These are phyloP conservation scores for Schizopygopsis pylzovi DNA, from an alignment of 2,797 vertebrate species.

Conservation along the genomic window DNA sequence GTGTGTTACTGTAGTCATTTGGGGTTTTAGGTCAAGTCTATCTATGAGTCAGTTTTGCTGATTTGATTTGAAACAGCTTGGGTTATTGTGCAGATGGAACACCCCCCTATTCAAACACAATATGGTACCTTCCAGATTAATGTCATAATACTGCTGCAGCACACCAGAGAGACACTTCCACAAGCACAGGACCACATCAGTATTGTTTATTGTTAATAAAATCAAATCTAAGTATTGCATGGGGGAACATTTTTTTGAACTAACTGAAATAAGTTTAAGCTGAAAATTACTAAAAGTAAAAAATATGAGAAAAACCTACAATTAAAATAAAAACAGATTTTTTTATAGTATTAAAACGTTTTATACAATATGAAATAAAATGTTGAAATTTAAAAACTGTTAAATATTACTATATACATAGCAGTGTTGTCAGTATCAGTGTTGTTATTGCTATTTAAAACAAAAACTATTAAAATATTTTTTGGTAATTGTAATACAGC, in stretches of 20 bases:
- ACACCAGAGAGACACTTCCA: conserved; percentile 63
- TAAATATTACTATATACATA: not conserved
- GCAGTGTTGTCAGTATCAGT: not conserved
- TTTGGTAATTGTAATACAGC: not conserved
- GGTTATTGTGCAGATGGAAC: conserved; percentile 37
- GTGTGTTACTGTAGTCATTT: not conserved
- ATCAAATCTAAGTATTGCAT: not conserved
- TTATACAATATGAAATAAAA: too few species aligned
- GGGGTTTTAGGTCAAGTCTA: not conserved
- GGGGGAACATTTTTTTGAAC: not conserved
- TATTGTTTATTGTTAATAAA: not conserved
- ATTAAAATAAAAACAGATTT: not conserved
- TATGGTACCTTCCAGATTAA: conserved; percentile 73
- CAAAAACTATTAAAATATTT: not conserved
- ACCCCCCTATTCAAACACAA: conserved; percentile 65
- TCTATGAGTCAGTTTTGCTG: conserved; percentile 31
- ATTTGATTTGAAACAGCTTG: not conserved
- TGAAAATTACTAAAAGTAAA: too few species aligned
- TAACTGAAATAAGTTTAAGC: not conserved
- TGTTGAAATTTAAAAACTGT: too few species aligned
- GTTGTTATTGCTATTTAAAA: not conserved
- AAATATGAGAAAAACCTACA: too few species aligned
- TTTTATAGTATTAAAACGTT: not conserved
- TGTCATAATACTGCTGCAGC: conserved; percentile 64
- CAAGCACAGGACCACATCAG: conserved; percentile 52